Percentiles rank a stretch among this genome's conserved stretches.
These are phyloP conservation scores for Clarias laeviceps DNA, from an alignment of 2,797 vertebrate species.

Conservation along the genomic window DNA sequence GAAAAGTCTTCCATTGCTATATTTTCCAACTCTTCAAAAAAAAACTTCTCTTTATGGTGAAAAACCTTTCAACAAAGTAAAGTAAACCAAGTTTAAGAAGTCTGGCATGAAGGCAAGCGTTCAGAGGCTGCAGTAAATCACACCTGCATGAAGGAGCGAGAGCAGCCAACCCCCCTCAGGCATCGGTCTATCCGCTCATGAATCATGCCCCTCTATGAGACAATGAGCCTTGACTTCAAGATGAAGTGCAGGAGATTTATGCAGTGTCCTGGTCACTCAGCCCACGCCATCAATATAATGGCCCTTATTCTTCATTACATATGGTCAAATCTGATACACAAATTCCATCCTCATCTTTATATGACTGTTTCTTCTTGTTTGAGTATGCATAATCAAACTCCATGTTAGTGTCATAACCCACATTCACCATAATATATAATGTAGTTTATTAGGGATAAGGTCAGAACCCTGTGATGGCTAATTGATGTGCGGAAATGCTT, in stretches of 20 bases:
- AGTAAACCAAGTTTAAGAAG: constrained; percentile 26
- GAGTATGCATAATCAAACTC: not conserved
- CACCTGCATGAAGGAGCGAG: constrained; percentile 66
- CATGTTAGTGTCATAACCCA: too few species aligned
- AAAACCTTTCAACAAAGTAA: not conserved
- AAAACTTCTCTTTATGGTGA: not conserved
- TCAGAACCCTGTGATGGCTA: too few species aligned
- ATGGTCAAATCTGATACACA: not conserved
- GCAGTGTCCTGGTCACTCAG: constrained; percentile 33
- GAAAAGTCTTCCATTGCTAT: not conserved
- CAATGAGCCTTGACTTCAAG: constrained; percentile 53
- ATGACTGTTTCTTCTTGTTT: not conserved
- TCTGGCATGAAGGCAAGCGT: constrained; percentile 57
- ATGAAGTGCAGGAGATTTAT: constrained; percentile 48
- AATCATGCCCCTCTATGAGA: constrained; percentile 66
- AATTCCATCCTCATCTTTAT: not conserved
- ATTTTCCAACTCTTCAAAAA: not conserved
- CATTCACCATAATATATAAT: not conserved
- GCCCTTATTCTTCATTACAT: not conserved
- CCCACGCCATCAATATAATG: not conserved
- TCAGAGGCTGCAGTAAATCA: constrained; percentile 67
- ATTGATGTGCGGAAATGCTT: too few species aligned
- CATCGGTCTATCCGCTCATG: constrained; percentile 53
- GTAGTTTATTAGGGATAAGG: too few species aligned
- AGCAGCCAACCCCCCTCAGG: constrained; percentile 58